A percentile compares a stretch with the other conserved stretches of the same genome.
Conservation (phyloP, 1,140 invertebrate genomes). For the Sarcophaga peregrina region DNA sequence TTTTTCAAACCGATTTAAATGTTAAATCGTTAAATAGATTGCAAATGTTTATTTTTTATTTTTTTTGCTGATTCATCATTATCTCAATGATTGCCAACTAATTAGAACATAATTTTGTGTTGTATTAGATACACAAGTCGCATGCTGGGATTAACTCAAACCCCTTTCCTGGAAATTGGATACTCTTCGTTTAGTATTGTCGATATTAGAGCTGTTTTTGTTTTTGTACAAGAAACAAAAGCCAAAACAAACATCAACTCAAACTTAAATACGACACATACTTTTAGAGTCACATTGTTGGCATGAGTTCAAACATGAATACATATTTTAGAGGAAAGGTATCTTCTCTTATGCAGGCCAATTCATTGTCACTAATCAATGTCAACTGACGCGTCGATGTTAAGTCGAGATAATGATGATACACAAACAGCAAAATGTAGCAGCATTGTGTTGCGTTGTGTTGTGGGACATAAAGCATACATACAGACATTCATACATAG, state of each 20-base stretch:
- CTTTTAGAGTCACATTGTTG: neutral
- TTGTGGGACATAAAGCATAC: conserved; percentile 40
- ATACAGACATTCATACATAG: no score
- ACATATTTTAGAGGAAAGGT: neutral
- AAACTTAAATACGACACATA: neutral
- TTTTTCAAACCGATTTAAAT: no score
- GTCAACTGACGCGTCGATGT: conserved; percentile 40
- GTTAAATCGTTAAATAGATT: no score
- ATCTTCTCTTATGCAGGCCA: conserved; percentile 37
- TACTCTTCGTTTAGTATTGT: conserved; percentile 20
- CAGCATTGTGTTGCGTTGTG: neutral
- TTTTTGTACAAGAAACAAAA: conserved; percentile 32
- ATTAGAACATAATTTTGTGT: conserved; percentile 64
- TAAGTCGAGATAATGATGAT: conserved; percentile 40
- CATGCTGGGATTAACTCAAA: conserved; percentile 45
- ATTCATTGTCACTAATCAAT: conserved; percentile 56
- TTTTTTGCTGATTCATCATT: no score
- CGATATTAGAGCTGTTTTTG: neutral
- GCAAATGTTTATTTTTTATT: no score
- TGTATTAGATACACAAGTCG: conserved; percentile 51
- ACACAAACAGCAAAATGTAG: neutral
- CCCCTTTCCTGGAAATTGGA: conserved; percentile 37
- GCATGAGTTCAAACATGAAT: neutral
- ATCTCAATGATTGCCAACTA: conserved; percentile 55
- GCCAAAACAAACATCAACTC: conserved; percentile 52